A percentile compares a stretch with the other conserved stretches of the same genome.
These are phyloP conservation scores for Macrosoma leucophasiata DNA, from an alignment of 2,888 invertebrate genomes.

Conservation along the genomic window DNA sequence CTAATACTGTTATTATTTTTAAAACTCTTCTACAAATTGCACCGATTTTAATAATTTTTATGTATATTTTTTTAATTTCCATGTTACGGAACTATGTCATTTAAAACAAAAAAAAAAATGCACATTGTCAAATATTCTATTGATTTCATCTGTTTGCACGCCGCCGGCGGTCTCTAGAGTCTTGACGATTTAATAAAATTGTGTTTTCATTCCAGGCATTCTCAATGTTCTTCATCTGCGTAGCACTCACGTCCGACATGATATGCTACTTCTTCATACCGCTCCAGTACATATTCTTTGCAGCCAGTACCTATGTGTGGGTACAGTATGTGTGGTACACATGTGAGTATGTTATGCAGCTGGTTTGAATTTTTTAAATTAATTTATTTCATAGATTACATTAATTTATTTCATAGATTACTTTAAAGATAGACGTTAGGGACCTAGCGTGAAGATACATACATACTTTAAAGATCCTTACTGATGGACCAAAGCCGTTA, in stretches of 20 bases:
- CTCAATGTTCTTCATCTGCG: slow-evolving; percentile 98
- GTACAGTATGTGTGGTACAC: slow-evolving; percentile 99
- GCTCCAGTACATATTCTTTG: slow-evolving; percentile 97
- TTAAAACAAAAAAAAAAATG: neutral
- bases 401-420: no score
- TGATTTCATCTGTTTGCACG: neutral
- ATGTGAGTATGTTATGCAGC: slow-evolving; percentile 82
- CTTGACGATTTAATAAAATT: slow-evolving; percentile 5
- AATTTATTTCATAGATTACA: no score
- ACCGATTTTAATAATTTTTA: neutral
- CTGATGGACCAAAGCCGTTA: no score
- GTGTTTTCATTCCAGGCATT: slow-evolving; percentile 86
- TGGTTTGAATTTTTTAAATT: no score
- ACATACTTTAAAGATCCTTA: no score
- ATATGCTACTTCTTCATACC: slow-evolving; percentile 99
- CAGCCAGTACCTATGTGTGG: slow-evolving; percentile 99
- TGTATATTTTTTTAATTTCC: neutral
- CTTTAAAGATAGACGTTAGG: no score
- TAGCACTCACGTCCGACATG: slow-evolving; percentile 98
- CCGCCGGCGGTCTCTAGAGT: no score
- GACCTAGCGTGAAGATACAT: no score
- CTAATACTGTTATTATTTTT: no score
- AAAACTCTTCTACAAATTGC: no score
- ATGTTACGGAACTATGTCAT: neutral
- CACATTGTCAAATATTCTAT: neutral